Evolutionary conservation across 2,797 vertebrate species (phyloP), one percentile per base, ranked within the genome.

Genomic region (Pantherophis alleghaniensis): DNA sequence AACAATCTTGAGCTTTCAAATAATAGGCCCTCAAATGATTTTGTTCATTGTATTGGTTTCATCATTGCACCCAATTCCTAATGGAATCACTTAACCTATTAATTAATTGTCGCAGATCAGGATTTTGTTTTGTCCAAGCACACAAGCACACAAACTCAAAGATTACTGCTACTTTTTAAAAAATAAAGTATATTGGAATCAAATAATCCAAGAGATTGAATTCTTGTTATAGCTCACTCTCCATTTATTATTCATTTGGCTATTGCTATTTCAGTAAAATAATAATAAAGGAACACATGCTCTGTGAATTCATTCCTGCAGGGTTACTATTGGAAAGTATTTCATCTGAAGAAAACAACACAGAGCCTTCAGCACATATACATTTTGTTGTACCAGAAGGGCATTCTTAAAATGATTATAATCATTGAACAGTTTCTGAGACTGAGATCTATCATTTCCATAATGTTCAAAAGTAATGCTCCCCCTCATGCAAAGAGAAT

Each of bases 351-450:
- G 92, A 91, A 92, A 96, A 94, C 60, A 94, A 95, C 66, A 88
- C 1, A 79, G 57, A 69, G 53, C 88, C 47, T 42, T 91, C 94
- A 94, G 95, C 92, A 32, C 89, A 13, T 74, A 94, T 69, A 11
- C 83, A 92, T 87, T 94, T 94, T 93, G 47, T 96, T 95, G 92
- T 88, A 94, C 89, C 96, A 93, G 86, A 74, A 87, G 95, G 95
- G 92, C 94, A 92, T 95, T 94, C 95, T 94, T 95, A 96, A 96
- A 96, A 94, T 96, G 94, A 95, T 92, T 51, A 56, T 86, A 89
- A 91, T 86, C 22, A 94, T 96, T 94, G 95, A 95, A 94, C 92
- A 86, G 66, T 37, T 95, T 83, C 90, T 94, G 37, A 1, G 79
- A 88, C 74, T 42, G 42, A 42, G 42, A 42, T 47, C 90, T 96